Conservation (phyloP, 2,888 invertebrate species). For the Trachelus iudaicus region DNA sequence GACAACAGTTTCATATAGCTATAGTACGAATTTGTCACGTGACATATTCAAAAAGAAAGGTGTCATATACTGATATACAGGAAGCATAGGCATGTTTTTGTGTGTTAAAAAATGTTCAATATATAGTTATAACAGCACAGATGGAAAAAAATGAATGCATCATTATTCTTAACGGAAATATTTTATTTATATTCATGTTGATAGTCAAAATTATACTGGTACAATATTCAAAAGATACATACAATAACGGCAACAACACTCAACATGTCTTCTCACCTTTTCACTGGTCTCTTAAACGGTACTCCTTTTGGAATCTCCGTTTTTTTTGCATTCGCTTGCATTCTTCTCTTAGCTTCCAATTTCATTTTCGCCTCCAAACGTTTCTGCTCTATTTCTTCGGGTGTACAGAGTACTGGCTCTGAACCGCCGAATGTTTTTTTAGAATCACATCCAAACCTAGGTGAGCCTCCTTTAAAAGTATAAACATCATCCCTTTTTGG, state of each 20-base stretch:
- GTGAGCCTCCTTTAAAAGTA: constrained; percentile 27
- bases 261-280: constrained; percentile 36
- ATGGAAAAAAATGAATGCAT: neutral
- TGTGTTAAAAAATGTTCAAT: neutral
- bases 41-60: neutral
- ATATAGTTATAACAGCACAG: neutral
- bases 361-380: constrained; percentile 72
- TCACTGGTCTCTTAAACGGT: constrained; percentile 24
- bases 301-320: constrained; percentile 7
- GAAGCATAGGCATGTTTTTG: neutral
- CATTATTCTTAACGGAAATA: neutral
- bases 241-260: neutral
- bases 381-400: constrained; percentile 74
- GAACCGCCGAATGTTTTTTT: constrained; percentile 35
- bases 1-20: neutral
- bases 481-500: constrained; percentile 31
- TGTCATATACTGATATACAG: neutral
- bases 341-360: constrained; percentile 68
- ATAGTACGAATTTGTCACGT: neutral
- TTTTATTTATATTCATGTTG: neutral
- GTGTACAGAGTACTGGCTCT: constrained; percentile 68
- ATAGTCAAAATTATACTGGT: neutral
- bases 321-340: constrained; percentile 22
- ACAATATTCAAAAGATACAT: neutral
- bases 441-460: constrained; percentile 12